Percentiles rank a stretch among this genome's conserved stretches.
phyloP scores from a whole-genome alignment of 2,113 vertebrate genomes.

The Psettodes erumei region DNA sequence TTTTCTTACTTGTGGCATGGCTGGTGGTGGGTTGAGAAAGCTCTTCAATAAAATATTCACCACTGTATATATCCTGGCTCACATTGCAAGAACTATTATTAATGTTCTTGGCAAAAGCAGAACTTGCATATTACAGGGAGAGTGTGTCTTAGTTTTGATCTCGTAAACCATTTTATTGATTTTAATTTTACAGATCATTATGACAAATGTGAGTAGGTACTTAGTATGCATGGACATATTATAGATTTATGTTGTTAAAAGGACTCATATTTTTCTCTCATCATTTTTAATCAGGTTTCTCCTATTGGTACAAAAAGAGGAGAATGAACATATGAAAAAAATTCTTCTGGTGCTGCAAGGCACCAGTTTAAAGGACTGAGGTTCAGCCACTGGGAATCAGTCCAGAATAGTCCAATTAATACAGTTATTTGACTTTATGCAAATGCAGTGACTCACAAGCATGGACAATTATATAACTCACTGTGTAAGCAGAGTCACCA shows the following conservation, averaged over 20 bases:
- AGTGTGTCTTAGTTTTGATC: background rate
- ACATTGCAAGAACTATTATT: slow-evolving; percentile 39
- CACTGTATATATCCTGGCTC: slow-evolving; percentile 41
- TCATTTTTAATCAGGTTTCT: background rate
- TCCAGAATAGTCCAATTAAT: slow-evolving; percentile 1
- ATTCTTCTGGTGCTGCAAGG: background rate
- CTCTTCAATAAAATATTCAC: slow-evolving; percentile 66
- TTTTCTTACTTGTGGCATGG: slow-evolving; percentile 64
- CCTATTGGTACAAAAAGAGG: background rate
- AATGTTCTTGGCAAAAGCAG: slow-evolving; percentile 21
- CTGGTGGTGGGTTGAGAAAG: slow-evolving; percentile 42
- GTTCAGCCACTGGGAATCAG: background rate
- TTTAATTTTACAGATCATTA: background rate
- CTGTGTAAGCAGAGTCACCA: background rate
- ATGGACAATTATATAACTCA: background rate
- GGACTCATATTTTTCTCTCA: background rate
- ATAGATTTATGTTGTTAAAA: background rate
- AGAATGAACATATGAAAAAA: background rate
- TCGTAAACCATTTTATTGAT: background rate
- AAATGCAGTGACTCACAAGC: slow-evolving; percentile 4
- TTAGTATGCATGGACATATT: background rate
- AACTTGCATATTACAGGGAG: slow-evolving; percentile 1
- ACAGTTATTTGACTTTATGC: slow-evolving; percentile 5
- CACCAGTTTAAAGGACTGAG: slow-evolving; percentile 7
- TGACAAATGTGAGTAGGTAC: background rate